Evolutionary conservation across 92 coral and sea anemone genomes (phyloP).

Genomic region (Epizoanthus scotinus): DNA sequence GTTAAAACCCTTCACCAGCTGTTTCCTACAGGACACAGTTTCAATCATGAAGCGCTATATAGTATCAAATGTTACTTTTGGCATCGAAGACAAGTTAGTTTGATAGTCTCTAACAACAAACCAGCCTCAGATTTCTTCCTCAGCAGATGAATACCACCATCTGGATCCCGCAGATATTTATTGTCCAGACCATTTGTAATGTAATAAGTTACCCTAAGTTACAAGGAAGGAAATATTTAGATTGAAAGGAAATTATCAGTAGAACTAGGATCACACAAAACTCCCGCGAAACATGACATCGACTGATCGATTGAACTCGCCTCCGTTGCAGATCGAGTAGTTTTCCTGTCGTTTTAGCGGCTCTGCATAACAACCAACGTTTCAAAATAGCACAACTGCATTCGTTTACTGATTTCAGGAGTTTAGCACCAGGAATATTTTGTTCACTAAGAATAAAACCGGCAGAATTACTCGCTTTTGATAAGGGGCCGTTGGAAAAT

Average conservation of each 20-base stretch:
- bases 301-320: constrained; percentile 9
- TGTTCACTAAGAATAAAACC: no score
- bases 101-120: neutral
- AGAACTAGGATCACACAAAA: no score
- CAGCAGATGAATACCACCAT: constrained; percentile 3
- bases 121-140: constrained; percentile 12
- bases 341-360: constrained; percentile 28
- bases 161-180: constrained; percentile 23
- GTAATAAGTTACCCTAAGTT: constrained; percentile 1
- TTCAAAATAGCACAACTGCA: neutral
- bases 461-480: no score
- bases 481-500: no score
- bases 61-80: neutral
- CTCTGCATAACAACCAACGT: constrained; percentile 25
- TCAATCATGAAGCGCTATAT: neutral
- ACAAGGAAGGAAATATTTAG: neutral
- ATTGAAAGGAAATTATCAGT: no score
- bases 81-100: no score
- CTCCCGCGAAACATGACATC: neutral
- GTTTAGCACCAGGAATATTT: no score
- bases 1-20: no score
- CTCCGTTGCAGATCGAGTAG: neutral
- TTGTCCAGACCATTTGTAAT: constrained; percentile 9
- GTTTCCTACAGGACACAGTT: neutral
- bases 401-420: constrained; percentile 5